Evolutionary conservation across 2,888 invertebrate genomes (phyloP), one percentile per base, ranked within the genome.

Genomic region (Pristionchus arcanus): DNA sequence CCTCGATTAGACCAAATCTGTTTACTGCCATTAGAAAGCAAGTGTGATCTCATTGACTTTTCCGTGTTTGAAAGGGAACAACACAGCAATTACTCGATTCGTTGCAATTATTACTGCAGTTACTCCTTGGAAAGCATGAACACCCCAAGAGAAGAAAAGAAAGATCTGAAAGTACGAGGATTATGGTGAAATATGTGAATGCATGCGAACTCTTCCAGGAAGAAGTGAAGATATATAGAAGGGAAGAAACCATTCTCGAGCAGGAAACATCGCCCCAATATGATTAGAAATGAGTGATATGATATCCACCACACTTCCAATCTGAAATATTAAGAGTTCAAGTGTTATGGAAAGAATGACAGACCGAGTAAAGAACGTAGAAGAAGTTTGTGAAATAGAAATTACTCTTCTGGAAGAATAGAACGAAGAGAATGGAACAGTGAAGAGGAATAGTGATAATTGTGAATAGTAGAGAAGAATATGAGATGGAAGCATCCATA

Each of bases 11-110:
- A 68, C 68, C 68, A 68, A 31, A 68, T 68, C 68, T 68, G 21
- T 15, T 16, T 16, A 15, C 31, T 1, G 28, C 31, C 28, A 19
- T 31, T 68, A 28, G 11, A 28, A 16, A 31, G 16, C 31, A 31
- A 19, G 15, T 68, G 28, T 68, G 34, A 9, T 68, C 9, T 68
- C 16, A 31, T 34, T 68, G 16, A 68, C 68, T 68, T 28, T 68
- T 68, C 31, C 68, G 34, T 68, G 68, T 13, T 68, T 68, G 68
- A 68, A 34, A 31, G 68, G 68, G 31, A 68, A 68, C 68, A 68
- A 68, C 68, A 68, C 68, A 13, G 68, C 68, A 31, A 34, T 68
- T 68, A 68, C 68, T 68, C 68, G 68, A 68, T 68, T 68, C 68
- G 68, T 68, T 7, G 68, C 68, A 1, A 68, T 68, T 31, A 68